Conservation (phyloP, 1,140 invertebrate genomes). For the Drosophila pallidifrons region DNA sequence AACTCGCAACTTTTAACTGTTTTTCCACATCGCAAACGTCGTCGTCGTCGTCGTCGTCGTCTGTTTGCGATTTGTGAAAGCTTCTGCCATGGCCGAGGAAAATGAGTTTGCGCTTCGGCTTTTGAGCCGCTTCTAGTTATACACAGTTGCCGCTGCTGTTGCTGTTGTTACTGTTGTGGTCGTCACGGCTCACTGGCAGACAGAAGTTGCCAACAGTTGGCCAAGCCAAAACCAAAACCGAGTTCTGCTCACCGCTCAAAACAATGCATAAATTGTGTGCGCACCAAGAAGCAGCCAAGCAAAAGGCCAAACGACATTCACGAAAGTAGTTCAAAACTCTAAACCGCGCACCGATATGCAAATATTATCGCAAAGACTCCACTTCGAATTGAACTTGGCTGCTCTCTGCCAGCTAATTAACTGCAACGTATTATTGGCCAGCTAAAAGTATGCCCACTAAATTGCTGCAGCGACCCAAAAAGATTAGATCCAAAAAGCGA, state of each 20-base stretch:
- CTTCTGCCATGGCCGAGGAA: constrained; percentile 60
- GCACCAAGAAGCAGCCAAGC: too few relatives aligned
- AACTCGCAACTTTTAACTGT: constrained; percentile 82
- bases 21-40: constrained; percentile 45
- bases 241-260: constrained; percentile 34
- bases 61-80: constrained; percentile 79
- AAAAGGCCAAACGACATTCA: constrained; percentile 73
- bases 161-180: constrained; percentile 22
- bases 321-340: constrained; percentile 70
- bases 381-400: not conserved
- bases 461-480: constrained; percentile 47
- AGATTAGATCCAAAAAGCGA: constrained; percentile 34
- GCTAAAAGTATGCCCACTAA: constrained; percentile 36
- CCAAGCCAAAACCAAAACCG: constrained; percentile 46
- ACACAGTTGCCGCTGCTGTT: not conserved
- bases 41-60: constrained; percentile 37
- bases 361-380: constrained; percentile 10
- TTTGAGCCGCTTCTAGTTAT: constrained; percentile 46
- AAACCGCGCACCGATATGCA: constrained; percentile 36
- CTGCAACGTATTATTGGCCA: constrained; percentile 36
- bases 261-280: constrained; percentile 75
- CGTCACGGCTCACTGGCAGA: constrained; percentile 56
- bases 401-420: constrained; percentile 5
- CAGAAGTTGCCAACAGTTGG: constrained; percentile 31
- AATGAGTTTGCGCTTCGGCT: constrained; percentile 62